Evolutionary conservation across 2,888 invertebrate genomes (phyloP).

Genomic region (Sphecodes monilicornis): DNA sequence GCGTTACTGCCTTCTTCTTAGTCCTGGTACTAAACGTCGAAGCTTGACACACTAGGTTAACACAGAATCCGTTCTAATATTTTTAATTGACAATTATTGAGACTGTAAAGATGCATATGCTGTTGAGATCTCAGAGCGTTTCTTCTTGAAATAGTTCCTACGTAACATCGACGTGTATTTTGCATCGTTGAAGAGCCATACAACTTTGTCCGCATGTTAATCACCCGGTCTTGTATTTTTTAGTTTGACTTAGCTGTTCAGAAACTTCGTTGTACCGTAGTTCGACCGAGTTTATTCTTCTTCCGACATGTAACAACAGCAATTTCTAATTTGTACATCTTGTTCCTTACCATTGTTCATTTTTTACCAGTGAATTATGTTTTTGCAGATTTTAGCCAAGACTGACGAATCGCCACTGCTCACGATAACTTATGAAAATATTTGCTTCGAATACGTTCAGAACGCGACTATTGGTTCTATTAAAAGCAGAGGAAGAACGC

Average conservation of each 20-base stretch:
- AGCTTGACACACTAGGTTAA: no score
- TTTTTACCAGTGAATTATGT: neutral
- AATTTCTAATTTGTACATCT: neutral
- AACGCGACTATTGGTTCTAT: neutral
- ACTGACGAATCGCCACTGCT: neutral
- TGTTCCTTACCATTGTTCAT: neutral
- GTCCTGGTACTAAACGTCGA: no score
- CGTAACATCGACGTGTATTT: neutral
- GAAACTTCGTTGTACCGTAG: neutral
- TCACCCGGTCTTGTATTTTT: neutral
- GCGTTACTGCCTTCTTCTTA: no score
- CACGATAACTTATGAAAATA: neutral
- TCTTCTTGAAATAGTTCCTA: slow-evolving; percentile 1
- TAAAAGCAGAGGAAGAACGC: slow-evolving; percentile 3
- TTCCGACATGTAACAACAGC: neutral
- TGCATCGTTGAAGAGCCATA: neutral
- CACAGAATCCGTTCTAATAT: no score
- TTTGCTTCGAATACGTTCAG: neutral
- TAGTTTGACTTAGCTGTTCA: neutral
- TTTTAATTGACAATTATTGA: no score
- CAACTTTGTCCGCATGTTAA: neutral
- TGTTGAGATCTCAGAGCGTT: neutral
- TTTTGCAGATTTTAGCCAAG: slow-evolving; percentile 6
- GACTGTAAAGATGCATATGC: no score
- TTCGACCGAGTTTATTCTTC: neutral